These are phyloP conservation scores for Xestoiulus laeticollis DNA, from an alignment of 2,888 invertebrate species.

Conservation along the genomic window DNA sequence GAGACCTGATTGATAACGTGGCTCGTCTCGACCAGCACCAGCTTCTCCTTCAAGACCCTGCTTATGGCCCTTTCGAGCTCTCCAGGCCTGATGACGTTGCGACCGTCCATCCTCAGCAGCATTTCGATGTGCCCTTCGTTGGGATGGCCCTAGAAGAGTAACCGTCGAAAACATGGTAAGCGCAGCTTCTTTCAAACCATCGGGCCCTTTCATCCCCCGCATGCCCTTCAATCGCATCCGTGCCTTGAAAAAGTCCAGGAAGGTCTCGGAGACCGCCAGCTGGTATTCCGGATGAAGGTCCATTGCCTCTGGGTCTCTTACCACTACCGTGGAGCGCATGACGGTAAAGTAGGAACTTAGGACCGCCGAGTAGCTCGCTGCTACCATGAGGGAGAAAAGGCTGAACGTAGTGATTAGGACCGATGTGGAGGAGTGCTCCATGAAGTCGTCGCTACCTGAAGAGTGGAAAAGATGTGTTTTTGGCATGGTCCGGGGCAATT, in stretches of 20 bases:
- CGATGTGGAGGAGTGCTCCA: background rate
- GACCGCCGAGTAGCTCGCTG: background rate
- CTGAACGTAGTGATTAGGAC: background rate
- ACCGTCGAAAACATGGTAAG: too few species aligned
- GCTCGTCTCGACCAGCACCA: background rate
- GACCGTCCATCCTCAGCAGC: background rate
- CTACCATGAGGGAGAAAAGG: background rate
- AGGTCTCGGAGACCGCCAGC: background rate
- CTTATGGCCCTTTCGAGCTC: background rate
- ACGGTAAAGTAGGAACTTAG: background rate
- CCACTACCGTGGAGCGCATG: background rate
- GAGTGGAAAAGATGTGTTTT: too few species aligned
- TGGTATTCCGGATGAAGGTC: background rate
- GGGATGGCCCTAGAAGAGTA: background rate
- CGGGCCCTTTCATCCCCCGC: too few species aligned
- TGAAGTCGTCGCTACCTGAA: background rate
- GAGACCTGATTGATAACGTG: background rate
- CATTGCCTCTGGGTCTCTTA: background rate
- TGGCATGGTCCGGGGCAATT: too few species aligned
- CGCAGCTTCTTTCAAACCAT: too few species aligned
- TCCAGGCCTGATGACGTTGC: background rate
- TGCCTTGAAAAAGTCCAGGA: background rate
- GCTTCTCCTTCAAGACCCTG: background rate
- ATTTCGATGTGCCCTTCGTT: background rate
- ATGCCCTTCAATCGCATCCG: too few species aligned